phyloP scores from a whole-genome alignment of 2,888 invertebrate genomes.

The Carcina quercana region DNA sequence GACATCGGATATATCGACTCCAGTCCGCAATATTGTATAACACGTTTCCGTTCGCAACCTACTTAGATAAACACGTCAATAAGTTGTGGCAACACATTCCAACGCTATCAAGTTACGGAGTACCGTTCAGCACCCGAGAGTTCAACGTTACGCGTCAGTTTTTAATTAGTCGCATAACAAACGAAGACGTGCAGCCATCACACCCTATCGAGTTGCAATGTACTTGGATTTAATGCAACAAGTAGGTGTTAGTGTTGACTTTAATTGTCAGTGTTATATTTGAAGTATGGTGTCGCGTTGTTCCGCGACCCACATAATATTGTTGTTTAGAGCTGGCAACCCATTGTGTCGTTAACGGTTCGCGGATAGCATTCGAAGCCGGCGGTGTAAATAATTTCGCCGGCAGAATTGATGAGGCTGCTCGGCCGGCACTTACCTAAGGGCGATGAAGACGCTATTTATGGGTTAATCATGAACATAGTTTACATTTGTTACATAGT shows the following conservation, averaged over 20 bases:
- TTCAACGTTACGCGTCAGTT: conserved; percentile 26
- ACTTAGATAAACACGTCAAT: conserved; percentile 43
- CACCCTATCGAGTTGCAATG: conserved; percentile 32
- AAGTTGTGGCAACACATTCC: conserved; percentile 39
- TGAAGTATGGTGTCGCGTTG: conserved; percentile 53
- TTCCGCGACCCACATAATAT: conserved; percentile 59
- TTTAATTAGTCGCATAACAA: conserved; percentile 37
- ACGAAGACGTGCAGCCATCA: conserved; percentile 31
- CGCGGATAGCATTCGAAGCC: conserved; percentile 39
- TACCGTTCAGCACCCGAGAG: conserved; percentile 27
- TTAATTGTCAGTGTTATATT: conserved; percentile 57
- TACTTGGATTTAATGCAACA: conserved; percentile 31
- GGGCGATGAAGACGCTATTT: neutral
- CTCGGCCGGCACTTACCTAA: conserved; percentile 8
- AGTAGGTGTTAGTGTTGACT: conserved; percentile 45
- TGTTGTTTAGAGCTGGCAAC: conserved; percentile 47
- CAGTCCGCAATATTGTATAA: conserved; percentile 9
- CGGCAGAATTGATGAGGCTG: conserved; percentile 24
- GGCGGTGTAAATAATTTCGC: conserved; percentile 29
- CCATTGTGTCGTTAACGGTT: conserved; percentile 63
- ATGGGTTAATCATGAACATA: neutral
- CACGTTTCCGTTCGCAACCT: conserved; percentile 42
- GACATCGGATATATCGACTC: too few species aligned
- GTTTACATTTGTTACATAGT: neutral
- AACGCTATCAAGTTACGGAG: conserved; percentile 42